Conservation (phyloP, 2,797 vertebrate genomes). For the Alca torda region DNA sequence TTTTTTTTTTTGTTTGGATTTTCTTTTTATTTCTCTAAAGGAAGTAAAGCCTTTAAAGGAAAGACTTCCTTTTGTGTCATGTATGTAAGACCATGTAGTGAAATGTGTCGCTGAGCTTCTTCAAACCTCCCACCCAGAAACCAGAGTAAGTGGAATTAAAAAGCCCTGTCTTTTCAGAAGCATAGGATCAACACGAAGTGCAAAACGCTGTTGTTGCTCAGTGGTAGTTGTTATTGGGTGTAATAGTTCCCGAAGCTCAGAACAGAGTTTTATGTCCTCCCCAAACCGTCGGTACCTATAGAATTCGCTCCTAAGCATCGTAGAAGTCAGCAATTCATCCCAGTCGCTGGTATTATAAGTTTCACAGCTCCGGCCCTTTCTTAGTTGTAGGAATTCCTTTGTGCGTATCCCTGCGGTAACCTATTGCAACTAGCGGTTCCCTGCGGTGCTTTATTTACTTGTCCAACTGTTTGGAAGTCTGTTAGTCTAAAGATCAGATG, state of each 20-base stretch:
- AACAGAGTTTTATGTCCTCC: not conserved
- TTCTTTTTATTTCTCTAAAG: not conserved
- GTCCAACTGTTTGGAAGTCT: slow-evolving; percentile 89
- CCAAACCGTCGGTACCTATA: not conserved
- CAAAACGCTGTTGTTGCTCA: not conserved
- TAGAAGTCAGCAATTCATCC: slow-evolving; percentile 70
- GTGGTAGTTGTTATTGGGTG: not conserved
- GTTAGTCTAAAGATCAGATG: slow-evolving; percentile 87
- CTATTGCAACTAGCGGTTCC: slow-evolving; percentile 83
- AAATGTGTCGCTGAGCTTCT: not conserved
- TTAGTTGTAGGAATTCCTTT: slow-evolving; percentile 84
- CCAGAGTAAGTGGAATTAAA: not conserved
- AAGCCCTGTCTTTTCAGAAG: not conserved
- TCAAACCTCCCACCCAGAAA: not conserved
- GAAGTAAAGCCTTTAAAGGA: not conserved
- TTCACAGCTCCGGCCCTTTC: slow-evolving; percentile 68
- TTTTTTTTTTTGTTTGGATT: not conserved
- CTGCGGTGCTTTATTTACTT: slow-evolving; percentile 89
- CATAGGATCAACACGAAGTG: not conserved
- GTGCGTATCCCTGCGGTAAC: slow-evolving; percentile 81
- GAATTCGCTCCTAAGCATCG: not conserved
- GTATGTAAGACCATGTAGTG: not conserved
- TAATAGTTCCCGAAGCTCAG: not conserved
- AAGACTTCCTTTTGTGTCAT: not conserved
- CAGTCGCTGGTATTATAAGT: slow-evolving; percentile 68